Conservation (phyloP, 2,797 vertebrate species). For the Cossypha niveicapilla region DNA sequence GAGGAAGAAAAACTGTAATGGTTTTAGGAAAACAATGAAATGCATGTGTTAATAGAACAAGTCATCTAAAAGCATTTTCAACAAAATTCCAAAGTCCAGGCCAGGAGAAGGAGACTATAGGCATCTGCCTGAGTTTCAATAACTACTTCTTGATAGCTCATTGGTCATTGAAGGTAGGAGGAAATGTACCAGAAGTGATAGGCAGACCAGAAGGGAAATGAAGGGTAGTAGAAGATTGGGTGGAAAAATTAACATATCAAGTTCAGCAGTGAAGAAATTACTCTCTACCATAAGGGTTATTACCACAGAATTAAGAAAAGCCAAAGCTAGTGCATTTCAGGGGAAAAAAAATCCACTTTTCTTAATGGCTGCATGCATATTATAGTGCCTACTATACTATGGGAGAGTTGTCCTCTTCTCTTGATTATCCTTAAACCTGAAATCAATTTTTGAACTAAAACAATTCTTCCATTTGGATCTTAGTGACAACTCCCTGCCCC, state of each 20-base stretch:
- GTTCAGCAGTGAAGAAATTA: background rate
- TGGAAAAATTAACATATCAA: background rate
- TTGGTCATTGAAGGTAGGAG: background rate
- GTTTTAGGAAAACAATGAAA: background rate
- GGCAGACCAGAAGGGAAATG: conserved; percentile 35
- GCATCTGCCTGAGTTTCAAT: background rate
- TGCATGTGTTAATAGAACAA: background rate
- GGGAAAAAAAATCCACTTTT: background rate
- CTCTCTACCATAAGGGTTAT: background rate
- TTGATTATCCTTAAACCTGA: background rate
- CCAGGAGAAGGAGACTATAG: background rate
- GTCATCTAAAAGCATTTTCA: background rate
- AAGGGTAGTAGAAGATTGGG: conserved; percentile 24
- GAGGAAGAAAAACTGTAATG: background rate
- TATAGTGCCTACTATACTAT: background rate
- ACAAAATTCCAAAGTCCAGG: background rate
- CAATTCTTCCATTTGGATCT: background rate
- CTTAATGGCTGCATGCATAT: background rate
- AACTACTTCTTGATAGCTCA: background rate
- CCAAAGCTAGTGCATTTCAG: background rate
- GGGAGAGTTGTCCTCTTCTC: background rate
- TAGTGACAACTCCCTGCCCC: background rate
- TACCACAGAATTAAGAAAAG: background rate
- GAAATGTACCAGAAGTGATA: conserved; percentile 42
- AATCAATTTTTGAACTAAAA: background rate